Evolutionary conservation across 2,888 invertebrate genomes (phyloP).

Genomic region (Cotesia congregata): DNA sequence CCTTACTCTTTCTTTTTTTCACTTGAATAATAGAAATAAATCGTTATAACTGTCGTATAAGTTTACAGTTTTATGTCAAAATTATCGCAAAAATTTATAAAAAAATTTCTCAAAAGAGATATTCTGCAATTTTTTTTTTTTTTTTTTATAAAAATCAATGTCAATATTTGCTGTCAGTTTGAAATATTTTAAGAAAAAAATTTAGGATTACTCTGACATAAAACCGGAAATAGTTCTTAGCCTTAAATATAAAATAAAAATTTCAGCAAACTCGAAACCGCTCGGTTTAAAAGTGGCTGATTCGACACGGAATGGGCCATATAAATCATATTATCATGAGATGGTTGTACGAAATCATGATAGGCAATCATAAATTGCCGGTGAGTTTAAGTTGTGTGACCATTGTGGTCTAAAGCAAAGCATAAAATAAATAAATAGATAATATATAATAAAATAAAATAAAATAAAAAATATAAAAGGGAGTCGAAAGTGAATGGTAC

Average conservation of each 20-base stretch:
- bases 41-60: too few species aligned
- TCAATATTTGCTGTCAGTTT: too few species aligned
- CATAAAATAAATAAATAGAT: slow-evolving; percentile 1
- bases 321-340: slow-evolving; percentile 18
- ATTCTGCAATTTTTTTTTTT: too few species aligned
- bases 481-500: slow-evolving; percentile 46
- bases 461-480: slow-evolving; percentile 23
- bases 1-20: background rate
- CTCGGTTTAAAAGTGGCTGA: background rate
- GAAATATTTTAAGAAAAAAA: too few species aligned
- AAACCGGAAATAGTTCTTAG: too few species aligned
- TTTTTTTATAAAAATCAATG: too few species aligned
- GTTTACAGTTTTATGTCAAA: too few species aligned
- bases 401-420: slow-evolving; percentile 8
- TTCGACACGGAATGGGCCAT: background rate
- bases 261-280: too few species aligned
- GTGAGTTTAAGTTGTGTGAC: slow-evolving; percentile 36
- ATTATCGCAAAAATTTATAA: too few species aligned
- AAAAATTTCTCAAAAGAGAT: too few species aligned
- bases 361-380: slow-evolving; percentile 31
- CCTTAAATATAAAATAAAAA: too few species aligned
- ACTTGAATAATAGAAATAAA: background rate
- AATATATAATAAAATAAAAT: background rate
- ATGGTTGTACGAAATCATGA: slow-evolving; percentile 26
- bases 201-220: too few species aligned